Evolutionary conservation across 2,113 vertebrate species (phyloP), one percentile per base, ranked within the genome.

Genomic region (Vanacampus margaritifer): DNA sequence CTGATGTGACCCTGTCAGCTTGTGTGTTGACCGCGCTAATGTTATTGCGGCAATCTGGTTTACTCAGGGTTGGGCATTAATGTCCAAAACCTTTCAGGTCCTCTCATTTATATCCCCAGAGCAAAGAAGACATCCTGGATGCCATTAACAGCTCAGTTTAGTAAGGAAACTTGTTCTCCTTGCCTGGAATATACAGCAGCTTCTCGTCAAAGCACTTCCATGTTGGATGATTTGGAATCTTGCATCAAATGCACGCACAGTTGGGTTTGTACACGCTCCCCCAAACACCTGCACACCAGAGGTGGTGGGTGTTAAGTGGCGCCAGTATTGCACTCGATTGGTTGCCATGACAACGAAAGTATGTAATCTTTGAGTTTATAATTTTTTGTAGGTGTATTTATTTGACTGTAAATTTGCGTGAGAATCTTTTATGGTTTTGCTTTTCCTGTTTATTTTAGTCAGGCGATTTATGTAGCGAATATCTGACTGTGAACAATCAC

Each of bases 41-140:
- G 37, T 26, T 62, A 8, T 24, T 43, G n/a, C 50, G 74, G 69
- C 56, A 76, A 65, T 59, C 65, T 26, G 9, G 13, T 79, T 79
- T 65, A 68, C 53, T 76, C 71, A 69, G 78, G 73, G 75, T 57
- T 71, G 70, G 74, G 65, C 75, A 48, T 73, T 78, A 76, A 86
- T 79, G 72, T 53, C 78, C 60, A 71, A 28, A 85, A 71, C 53
- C 73, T 64, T 75, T 79, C 63, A 79, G 63, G 35, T 69, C 37
- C 71, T 76, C 48, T 72, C 76, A 76, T 46, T 70, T 68, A 39
- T 78, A 54, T 76, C 72, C 75, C 56, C 41, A 46, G 72, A 68
- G 71, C 59, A 62, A 62, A 9, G 1, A 43, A 51, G 24, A 39
- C 68, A 74, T 66, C 73, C 72, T 32, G 67, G 32, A 72, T 71